phyloP scores from a whole-genome alignment of 2,888 invertebrate genomes.

The Aelia acuminata region DNA sequence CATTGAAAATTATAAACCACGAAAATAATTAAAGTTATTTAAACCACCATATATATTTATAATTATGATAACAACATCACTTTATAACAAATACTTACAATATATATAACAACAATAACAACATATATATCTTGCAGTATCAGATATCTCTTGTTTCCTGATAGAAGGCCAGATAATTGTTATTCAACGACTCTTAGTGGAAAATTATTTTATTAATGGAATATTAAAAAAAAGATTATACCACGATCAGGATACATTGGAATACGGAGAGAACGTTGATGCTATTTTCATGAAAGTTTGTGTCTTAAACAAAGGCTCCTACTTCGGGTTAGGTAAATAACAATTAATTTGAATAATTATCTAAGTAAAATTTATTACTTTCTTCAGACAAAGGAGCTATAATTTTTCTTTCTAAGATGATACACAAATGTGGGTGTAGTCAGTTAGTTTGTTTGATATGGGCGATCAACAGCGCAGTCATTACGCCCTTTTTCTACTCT shows the following conservation, averaged over 20 bases:
- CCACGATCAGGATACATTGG: background rate
- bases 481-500: no score
- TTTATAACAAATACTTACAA: no score
- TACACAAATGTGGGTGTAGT: no score
- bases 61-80: no score
- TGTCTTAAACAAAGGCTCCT: background rate
- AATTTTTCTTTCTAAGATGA: background rate
- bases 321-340: background rate
- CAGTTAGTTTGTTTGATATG: no score
- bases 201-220: background rate
- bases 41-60: no score
- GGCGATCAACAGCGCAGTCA: no score
- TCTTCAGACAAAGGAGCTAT: background rate
- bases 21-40: no score
- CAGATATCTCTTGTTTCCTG: background rate
- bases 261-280: background rate
- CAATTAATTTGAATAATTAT: background rate
- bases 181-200: background rate
- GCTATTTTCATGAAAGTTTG: background rate
- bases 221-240: background rate
- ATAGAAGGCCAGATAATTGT: background rate
- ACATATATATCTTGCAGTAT: background rate
- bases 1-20: no score
- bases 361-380: background rate
- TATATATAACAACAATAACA: no score